Evolutionary conservation across 2,113 vertebrate species (phyloP).

Genomic region (Triplophysa dalaica): DNA sequence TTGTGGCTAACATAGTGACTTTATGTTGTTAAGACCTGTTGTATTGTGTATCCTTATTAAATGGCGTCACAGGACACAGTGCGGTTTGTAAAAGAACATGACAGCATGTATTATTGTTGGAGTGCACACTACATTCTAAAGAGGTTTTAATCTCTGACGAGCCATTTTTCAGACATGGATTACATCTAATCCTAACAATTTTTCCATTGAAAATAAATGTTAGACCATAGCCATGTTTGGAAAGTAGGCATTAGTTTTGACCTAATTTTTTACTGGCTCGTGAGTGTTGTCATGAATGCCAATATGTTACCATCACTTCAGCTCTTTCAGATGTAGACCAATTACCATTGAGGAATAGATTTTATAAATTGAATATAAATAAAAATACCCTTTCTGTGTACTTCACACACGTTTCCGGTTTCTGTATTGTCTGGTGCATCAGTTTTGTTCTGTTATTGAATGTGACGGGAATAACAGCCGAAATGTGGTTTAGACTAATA

Average conservation of each 20-base stretch:
- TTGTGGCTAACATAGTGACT: not conserved
- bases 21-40: not conserved
- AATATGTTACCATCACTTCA: too few relatives aligned
- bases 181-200: too few relatives aligned
- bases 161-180: too few relatives aligned
- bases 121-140: too few relatives aligned
- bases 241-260: not conserved
- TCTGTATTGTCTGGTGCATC: not conserved
- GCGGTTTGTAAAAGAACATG: too few relatives aligned
- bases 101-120: too few relatives aligned
- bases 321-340: too few relatives aligned
- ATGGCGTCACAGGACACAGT: not conserved
- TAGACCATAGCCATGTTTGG: not conserved
- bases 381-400: too few relatives aligned
- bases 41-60: not conserved
- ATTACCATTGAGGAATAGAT: too few relatives aligned
- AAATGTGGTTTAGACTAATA: conserved; percentile 1
- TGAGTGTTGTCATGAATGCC: too few relatives aligned
- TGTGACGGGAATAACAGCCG: conserved; percentile 29
- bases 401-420: not conserved
- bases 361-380: too few relatives aligned
- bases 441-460: not conserved
- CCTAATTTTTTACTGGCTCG: not conserved
- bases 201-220: not conserved
- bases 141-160: too few relatives aligned